phyloP scores from a whole-genome alignment of 2,113 vertebrate species.

The Pollachius pollachius region DNA sequence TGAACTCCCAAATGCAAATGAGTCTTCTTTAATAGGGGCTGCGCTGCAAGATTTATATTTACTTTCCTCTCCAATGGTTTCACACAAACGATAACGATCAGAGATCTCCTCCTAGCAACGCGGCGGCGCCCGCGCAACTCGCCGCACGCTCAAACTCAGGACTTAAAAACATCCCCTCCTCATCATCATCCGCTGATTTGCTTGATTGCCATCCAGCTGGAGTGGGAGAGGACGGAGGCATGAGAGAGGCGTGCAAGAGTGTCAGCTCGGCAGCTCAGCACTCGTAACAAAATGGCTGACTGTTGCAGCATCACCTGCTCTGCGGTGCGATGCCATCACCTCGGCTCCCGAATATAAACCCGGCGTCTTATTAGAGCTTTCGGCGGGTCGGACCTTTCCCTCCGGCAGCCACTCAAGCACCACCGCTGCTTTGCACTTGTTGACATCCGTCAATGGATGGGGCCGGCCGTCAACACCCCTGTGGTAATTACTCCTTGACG shows the following conservation, averaged over 20 bases:
- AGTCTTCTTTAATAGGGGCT: not conserved
- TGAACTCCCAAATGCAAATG: too few species aligned
- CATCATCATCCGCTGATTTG: slow-evolving; percentile 29
- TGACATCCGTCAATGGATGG: slow-evolving; percentile 53
- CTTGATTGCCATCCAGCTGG: slow-evolving; percentile 29
- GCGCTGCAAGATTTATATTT: not conserved
- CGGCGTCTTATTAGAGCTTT: slow-evolving; percentile 59
- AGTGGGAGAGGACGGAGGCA: slow-evolving; percentile 34
- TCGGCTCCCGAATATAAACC: slow-evolving; percentile 43
- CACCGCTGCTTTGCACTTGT: slow-evolving; percentile 30
- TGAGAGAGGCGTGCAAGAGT: too few species aligned
- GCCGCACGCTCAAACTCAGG: too few species aligned
- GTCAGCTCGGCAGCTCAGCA: slow-evolving; percentile 37
- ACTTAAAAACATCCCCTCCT: not conserved
- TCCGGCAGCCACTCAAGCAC: slow-evolving; percentile 34
- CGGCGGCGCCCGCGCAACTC: too few species aligned
- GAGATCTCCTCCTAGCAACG: too few species aligned
- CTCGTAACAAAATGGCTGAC: slow-evolving; percentile 64
- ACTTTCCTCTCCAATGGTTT: not conserved
- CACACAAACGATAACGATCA: too few species aligned
- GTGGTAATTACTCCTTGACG: slow-evolving; percentile 59
- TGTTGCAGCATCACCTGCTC: not conserved
- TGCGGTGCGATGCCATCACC: slow-evolving; percentile 48
- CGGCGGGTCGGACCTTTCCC: slow-evolving; percentile 56
- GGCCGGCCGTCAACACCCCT: slow-evolving; percentile 50